Conservation (phyloP, 1,140 invertebrate species). For the Galendromus occidentalis region DNA sequence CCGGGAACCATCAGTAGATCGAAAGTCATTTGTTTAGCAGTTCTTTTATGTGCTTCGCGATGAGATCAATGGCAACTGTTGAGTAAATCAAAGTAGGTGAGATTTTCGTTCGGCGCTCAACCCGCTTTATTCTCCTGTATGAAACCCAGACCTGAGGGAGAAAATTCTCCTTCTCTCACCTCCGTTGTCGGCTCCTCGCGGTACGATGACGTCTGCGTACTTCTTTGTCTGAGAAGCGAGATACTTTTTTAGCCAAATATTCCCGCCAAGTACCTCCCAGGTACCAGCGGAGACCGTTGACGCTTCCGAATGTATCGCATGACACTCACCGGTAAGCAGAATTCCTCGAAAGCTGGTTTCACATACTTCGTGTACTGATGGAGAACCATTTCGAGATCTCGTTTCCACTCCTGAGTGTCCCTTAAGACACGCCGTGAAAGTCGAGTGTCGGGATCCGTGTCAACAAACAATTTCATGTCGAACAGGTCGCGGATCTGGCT, state of each 20-base stretch:
- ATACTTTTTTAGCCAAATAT: conserved; percentile 14
- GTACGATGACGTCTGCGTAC: conserved; percentile 98
- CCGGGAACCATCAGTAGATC: too few species aligned
- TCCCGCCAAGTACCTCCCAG: not conserved
- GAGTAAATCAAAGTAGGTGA: not conserved
- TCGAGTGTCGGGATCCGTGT: conserved; percentile 92
- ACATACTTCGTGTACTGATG: conserved; percentile 93
- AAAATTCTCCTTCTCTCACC: conserved; percentile 39
- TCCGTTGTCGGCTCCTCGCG: conserved; percentile 82
- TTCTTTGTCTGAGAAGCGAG: conserved; percentile 71
- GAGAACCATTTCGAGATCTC: conserved; percentile 80
- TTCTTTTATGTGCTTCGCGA: conserved; percentile 94
- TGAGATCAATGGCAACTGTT: conserved; percentile 91
- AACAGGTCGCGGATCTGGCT: conserved; percentile 72
- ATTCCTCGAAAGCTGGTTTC: conserved; percentile 97
- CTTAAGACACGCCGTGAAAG: conserved; percentile 77
- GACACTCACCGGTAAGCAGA: conserved; percentile 72
- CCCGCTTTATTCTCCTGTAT: conserved; percentile 12
- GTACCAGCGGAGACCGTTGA: not conserved
- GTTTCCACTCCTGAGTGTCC: conserved; percentile 77
- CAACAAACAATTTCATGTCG: conserved; percentile 98
- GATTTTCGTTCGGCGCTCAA: conserved; percentile 20
- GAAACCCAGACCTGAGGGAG: too few species aligned
- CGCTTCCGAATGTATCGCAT: not conserved
- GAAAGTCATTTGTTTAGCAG: conserved; percentile 38